Evolutionary conservation across 2,888 invertebrate genomes (phyloP).

Genomic region (Temnothorax unifasciatus): DNA sequence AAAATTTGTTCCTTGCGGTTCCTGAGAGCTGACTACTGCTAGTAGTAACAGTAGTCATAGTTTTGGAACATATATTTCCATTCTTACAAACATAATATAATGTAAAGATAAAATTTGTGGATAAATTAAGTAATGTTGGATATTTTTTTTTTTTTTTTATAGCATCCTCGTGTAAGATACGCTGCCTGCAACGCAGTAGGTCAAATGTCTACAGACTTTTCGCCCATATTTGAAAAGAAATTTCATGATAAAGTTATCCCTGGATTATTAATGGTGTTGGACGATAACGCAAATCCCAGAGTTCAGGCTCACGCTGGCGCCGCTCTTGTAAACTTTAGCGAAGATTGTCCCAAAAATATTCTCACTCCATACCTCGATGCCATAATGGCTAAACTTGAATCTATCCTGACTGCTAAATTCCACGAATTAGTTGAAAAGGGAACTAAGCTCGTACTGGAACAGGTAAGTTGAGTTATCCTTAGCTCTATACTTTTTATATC

Average conservation of each 20-base stretch:
- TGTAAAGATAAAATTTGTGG: background rate
- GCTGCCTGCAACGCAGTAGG: conserved; percentile 99
- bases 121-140: background rate
- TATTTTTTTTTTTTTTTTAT: conserved; percentile 79
- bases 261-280: conserved; percentile 94
- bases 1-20: conserved; percentile 71
- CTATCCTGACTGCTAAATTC: conserved; percentile 96
- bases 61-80: conserved; percentile 71
- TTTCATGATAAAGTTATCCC: conserved; percentile 98
- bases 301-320: conserved; percentile 96
- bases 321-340: conserved; percentile 99
- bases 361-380: conserved; percentile 96
- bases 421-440: conserved; percentile 97
- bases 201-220: conserved; percentile 99
- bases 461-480: conserved; percentile 85
- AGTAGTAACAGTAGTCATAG: conserved; percentile 71
- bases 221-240: conserved; percentile 98
- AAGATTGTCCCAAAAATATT: conserved; percentile 98
- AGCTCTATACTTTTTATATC: background rate
- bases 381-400: conserved; percentile 96
- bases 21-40: conserved; percentile 74
- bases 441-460: conserved; percentile 98
- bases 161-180: conserved; percentile 97
- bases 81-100: conserved; percentile 1
- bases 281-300: conserved; percentile 96